Conservation (phyloP, 2,113 vertebrate genomes). For the Caloenas nicobarica region DNA sequence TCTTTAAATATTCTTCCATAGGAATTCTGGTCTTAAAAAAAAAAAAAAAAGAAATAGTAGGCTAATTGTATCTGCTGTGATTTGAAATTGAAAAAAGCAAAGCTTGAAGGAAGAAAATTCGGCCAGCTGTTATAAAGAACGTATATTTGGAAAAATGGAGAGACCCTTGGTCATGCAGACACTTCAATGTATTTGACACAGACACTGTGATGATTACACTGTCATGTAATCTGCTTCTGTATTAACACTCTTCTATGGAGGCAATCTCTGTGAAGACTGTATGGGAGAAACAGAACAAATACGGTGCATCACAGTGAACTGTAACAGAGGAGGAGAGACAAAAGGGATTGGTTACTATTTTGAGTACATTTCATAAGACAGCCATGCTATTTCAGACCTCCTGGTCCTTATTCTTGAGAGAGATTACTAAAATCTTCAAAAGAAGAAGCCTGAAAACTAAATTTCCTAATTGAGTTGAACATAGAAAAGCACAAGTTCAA, state of each 20-base stretch:
- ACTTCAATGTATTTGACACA: background rate
- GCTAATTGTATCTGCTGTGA: background rate
- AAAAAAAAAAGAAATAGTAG: background rate
- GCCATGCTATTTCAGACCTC: background rate
- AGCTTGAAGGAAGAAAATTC: background rate
- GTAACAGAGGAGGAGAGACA: background rate
- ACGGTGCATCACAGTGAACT: background rate
- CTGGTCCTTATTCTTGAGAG: background rate
- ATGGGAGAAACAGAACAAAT: background rate
- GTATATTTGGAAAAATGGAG: background rate
- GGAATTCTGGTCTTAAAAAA: background rate
- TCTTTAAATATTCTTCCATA: background rate
- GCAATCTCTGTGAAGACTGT: background rate
- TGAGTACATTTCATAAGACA: background rate
- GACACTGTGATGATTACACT: background rate
- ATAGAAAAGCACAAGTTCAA: background rate
- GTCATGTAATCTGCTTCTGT: background rate
- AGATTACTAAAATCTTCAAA: background rate
- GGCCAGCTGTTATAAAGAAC: background rate
- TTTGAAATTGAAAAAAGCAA: background rate
- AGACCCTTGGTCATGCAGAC: background rate
- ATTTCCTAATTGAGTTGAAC: background rate
- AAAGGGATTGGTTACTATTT: background rate
- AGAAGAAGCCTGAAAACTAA: background rate
- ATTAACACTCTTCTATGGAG: background rate